Base-by-base conservation (phyloP, 2,113 vertebrate species). In the Perccottus glenii region DNA sequence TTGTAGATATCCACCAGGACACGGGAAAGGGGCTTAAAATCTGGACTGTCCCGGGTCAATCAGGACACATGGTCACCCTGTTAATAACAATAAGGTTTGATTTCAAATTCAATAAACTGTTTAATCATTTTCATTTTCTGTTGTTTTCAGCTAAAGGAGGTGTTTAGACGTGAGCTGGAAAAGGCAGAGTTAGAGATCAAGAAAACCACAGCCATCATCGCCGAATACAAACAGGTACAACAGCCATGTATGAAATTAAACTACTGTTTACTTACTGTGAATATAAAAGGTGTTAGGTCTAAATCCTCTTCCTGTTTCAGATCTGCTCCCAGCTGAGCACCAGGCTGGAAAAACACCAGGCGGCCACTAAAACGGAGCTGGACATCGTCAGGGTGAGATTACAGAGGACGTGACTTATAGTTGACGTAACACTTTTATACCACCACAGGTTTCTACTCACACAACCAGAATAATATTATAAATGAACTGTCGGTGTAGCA, bases 241-340 rank as follows among this genome's bases (percentile, higher is more conserved):
- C 9, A 2, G 11, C 32, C 42, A 8, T 35, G 19, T 3, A 40
- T 4, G n/a, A 6, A 4, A 11, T 45, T 11, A 12, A 11, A 12
- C 8, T 40, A 40, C 38, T 40, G 38, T 40, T 40, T 2, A 40
- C 38, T 40, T 40, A 40, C 38, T 40, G 38, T 40, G 8, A 40
- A 6, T 8, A 40, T 40, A 8, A 40, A 8, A 5, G 38, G 1
- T 40, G 38, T 8, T 3, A 40, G 38, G 5, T 5, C 15, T 45
- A 55, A 51, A 9, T 10, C 1, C 1, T 6, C 36, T n/a, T 70
- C 19, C 36, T 73, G 19, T 77, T 47, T 64, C 85, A 99, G 97
- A 99, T 99, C 85, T 99, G 98, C 87, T 99, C 98, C 71, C 98
- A 99, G 90, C 86, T 99, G 75, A 99, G 97, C 62, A 96, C 94